These are phyloP conservation scores for Tipula lateralis DNA, from an alignment of 2,888 invertebrate species.

Conservation along the genomic window DNA sequence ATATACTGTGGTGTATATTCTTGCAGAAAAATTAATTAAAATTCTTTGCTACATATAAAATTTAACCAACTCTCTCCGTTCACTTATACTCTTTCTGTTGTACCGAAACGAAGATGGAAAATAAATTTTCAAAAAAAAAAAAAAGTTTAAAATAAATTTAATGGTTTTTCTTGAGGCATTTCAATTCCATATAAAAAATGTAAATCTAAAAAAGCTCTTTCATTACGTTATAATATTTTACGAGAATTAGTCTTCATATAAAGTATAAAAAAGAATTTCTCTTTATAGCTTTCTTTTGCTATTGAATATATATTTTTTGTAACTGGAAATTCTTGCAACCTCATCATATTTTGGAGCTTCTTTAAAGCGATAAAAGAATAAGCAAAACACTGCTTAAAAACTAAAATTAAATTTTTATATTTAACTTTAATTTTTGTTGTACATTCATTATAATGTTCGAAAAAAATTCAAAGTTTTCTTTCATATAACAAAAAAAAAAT, in stretches of 20 bases:
- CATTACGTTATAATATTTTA: neutral
- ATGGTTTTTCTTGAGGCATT: slow-evolving; percentile 1
- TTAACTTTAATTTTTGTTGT: neutral
- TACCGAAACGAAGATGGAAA: neutral
- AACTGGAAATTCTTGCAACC: neutral
- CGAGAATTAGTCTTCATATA: neutral
- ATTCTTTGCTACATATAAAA: neutral
- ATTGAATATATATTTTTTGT: neutral
- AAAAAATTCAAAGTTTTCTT: neutral
- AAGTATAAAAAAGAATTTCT: neutral
- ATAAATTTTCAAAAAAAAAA: neutral
- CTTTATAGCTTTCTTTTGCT: neutral
- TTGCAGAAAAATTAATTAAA: neutral
- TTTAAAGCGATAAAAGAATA: neutral
- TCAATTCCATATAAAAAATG: neutral
- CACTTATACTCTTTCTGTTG: neutral
- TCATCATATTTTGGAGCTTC: neutral
- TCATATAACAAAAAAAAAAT: neutral
- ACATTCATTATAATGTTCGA: too few species aligned
- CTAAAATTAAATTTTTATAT: neutral
- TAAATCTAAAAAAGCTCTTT: neutral
- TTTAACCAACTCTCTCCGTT: neutral
- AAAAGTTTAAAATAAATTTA: neutral
- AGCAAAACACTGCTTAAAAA: neutral
- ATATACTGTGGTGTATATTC: neutral